These are phyloP conservation scores for Hozukius guyotensis DNA, from an alignment of 2,797 vertebrate genomes.

Conservation along the genomic window DNA sequence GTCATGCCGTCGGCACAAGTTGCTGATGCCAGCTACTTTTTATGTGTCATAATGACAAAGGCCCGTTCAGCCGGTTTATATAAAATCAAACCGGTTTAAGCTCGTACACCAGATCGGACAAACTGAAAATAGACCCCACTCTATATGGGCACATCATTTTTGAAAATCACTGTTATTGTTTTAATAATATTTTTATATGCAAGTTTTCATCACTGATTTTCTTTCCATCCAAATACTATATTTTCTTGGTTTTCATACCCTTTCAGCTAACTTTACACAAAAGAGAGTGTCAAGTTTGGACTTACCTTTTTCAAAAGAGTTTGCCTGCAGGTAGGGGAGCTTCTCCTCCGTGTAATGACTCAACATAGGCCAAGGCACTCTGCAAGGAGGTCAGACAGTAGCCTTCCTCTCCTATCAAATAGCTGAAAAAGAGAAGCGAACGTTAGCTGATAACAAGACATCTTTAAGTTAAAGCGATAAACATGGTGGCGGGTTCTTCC, in stretches of 20 bases:
- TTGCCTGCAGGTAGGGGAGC: constrained; percentile 36
- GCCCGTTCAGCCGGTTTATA: no score
- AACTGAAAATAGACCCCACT: no score
- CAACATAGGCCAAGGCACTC: constrained; percentile 91
- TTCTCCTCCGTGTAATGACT: constrained; percentile 81
- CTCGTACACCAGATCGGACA: no score
- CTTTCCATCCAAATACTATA: neutral
- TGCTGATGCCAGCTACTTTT: no score
- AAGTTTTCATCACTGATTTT: neutral
- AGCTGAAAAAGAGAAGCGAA: constrained; percentile 77
- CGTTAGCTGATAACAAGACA: neutral
- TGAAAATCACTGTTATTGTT: neutral
- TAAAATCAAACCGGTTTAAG: no score
- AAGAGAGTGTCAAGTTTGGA: neutral
- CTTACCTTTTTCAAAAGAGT: constrained; percentile 69
- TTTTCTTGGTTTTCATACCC: neutral
- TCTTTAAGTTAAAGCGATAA: neutral
- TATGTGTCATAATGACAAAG: no score
- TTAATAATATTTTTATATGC: neutral
- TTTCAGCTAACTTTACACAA: neutral
- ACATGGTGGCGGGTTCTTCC: neutral
- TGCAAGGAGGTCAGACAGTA: constrained; percentile 96
- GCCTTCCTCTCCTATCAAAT: constrained; percentile 95
- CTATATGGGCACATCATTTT: neutral
- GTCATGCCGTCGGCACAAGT: no score